These are phyloP conservation scores for Pheosia tremula DNA, from an alignment of 2,888 invertebrate species.

Conservation along the genomic window DNA sequence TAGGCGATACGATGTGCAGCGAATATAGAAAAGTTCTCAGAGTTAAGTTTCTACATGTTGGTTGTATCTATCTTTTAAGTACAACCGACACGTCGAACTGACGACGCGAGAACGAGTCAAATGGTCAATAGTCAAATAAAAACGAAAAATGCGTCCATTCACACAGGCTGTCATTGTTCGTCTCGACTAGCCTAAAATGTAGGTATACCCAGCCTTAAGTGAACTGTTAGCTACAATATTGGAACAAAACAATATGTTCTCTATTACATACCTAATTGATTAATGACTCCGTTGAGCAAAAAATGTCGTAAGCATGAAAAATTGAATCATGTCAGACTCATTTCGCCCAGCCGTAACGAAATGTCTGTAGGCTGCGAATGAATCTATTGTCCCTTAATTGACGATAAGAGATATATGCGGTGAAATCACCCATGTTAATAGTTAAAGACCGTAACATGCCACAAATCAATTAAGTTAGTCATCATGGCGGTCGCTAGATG, in stretches of 20 bases:
- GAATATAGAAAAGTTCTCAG: slow-evolving; percentile 6
- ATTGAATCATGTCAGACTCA: slow-evolving; percentile 14
- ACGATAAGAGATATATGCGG: slow-evolving; percentile 42
- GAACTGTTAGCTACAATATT: not conserved
- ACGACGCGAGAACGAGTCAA: not conserved
- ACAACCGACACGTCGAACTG: not conserved
- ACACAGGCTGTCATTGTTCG: not conserved
- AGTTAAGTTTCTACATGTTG: not conserved
- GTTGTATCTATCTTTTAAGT: not conserved
- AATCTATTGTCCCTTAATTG: slow-evolving; percentile 30
- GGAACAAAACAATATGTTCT: not conserved
- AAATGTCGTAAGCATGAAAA: slow-evolving; percentile 7
- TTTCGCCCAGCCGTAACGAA: slow-evolving; percentile 24
- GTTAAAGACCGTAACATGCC: slow-evolving; percentile 73
- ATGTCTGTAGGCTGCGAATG: slow-evolving; percentile 17
- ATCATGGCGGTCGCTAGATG: slow-evolving; percentile 60
- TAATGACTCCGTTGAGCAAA: not conserved
- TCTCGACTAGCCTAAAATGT: not conserved
- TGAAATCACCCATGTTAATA: slow-evolving; percentile 68
- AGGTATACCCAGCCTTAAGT: not conserved
- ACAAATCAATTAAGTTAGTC: slow-evolving; percentile 78
- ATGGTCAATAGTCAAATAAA: too few species aligned
- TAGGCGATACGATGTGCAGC: not conserved
- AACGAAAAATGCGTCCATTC: too few species aligned
- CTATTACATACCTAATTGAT: not conserved